Evolutionary conservation across 1,140 invertebrate species (phyloP), one percentile per base, ranked within the genome.

Genomic region (Hypothenemus hampei): DNA sequence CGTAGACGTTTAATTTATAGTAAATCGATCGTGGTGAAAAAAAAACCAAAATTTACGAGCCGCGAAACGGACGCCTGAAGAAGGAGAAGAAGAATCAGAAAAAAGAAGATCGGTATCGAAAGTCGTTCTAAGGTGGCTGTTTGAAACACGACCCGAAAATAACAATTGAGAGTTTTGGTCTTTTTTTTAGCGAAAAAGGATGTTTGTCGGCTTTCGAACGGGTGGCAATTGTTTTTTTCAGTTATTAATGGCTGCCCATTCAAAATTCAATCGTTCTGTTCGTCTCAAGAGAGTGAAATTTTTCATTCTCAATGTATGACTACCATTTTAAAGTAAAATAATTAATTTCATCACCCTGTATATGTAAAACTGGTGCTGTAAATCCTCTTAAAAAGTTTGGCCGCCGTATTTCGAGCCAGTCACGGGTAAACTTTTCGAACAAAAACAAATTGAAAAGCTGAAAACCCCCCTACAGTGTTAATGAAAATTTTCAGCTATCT

Each of bases 161-260:
- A 54, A 45, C 51, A 37, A 45, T 52, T 29, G 49, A 33, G 21
- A 43, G 49, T 52, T n/a, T 43, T 21, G 4, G 41, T 33, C 41
- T 44, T 45, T 45, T 44, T 29, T 54, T 16, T 15, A 16, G 41
- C 51, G 40, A n/a, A 37, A 13, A 21, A 29, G 35, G 22, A 52
- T 39, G 40, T 40, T 22, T 33, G 11, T 33, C 24, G 29, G 24
- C 29, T 16, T 10, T 3, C 21, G 43, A 15, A 54, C 46, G 51
- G 51, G 51, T 54, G 51, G 51, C 51, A 26, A 45, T 54, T 45
- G 40, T 54, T 54, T 54, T n/a, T 49, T 54, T 47, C 43, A 24
- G 22, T 45, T 43, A 43, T 43, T 43, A 43, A 43, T 43, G 40
- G 40, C 19, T 16, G 10, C 35, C n/a, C n/a, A n/a, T n/a, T n/a